Base-by-base conservation (phyloP, 2,797 vertebrate genomes). In the Florisuga fusca region DNA sequence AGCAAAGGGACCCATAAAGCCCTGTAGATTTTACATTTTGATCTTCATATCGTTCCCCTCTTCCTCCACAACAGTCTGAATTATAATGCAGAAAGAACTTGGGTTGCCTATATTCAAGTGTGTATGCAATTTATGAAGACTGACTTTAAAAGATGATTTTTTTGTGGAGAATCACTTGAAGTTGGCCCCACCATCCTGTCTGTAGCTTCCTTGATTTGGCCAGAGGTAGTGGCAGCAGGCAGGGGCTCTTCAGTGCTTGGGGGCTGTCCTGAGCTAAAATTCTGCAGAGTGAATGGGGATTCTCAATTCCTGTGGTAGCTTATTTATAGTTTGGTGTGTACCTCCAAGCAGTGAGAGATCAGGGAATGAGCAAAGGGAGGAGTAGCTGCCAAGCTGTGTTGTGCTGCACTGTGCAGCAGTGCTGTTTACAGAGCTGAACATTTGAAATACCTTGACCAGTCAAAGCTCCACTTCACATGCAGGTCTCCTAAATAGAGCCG, bases 361-460 rank as follows among this genome's bases (percentile, higher is more conserved):
- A 33, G 62, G 66, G 76, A 61, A 9, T 33, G 57, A 93, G 53
- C 36, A 66, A 59, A 80, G 43, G 73, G 50, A 66, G 43, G 55
- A 92, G 80, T 61, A 89, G 81, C 87, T 93, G 64, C 85, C 79
- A 63, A 38, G 73, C 87, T 0, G 0, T 7, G 14, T 84, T 62
- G 50, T 87, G 85, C 93, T 88, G 48, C 0, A 19, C 75, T 92
- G 77, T 82, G 89, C 38, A 59, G 83, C 50, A 5, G 8, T 86
- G 73, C 64, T 81, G 53, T 90, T 92, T 83, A 91, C 85, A 86
- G 69, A 89, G 81, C 78, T 90, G 75, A 86, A 81, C 89, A 84
- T 78, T 86, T 83, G 74, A 95, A 63, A 83, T 25, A 73, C 71
- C 81, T 95, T 73, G 87, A 38, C 79, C 29, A 77, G 80, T 74